phyloP scores from a whole-genome alignment of 2,888 invertebrate species.

The Arctia plantaginis region DNA sequence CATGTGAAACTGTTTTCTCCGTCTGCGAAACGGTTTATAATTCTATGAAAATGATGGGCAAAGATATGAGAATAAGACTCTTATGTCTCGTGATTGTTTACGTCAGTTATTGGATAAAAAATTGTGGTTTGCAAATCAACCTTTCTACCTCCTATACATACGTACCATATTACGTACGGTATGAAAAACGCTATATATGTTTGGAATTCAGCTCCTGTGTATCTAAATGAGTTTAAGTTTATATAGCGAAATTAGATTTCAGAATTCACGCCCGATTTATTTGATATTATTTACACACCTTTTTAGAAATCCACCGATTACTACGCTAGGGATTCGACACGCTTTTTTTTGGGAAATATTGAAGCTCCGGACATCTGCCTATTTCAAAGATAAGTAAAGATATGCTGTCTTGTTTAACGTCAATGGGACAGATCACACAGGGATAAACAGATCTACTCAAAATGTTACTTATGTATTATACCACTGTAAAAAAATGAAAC shows the following conservation, averaged over 20 bases:
- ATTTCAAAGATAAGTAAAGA: background rate
- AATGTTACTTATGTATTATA: background rate
- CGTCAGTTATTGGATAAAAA: background rate
- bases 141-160: too few species aligned
- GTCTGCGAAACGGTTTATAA: background rate
- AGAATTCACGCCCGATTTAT: background rate
- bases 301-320: background rate
- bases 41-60: background rate
- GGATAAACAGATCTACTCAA: too few species aligned
- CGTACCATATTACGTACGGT: too few species aligned
- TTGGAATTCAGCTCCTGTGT: background rate
- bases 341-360: too few species aligned
- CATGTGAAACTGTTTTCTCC: slow-evolving; percentile 12
- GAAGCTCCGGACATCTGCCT: too few species aligned
- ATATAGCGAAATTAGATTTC: background rate
- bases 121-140: background rate
- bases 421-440: too few species aligned
- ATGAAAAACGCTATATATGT: background rate
- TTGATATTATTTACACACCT: background rate
- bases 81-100: background rate
- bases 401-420: background rate
- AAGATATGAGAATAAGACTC: background rate
- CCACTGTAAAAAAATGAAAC: background rate
- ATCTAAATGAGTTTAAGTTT: background rate
- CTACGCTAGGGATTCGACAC: too few species aligned